Base-by-base conservation (phyloP, 2,113 vertebrate genomes). In the Pao palembangensis region DNA sequence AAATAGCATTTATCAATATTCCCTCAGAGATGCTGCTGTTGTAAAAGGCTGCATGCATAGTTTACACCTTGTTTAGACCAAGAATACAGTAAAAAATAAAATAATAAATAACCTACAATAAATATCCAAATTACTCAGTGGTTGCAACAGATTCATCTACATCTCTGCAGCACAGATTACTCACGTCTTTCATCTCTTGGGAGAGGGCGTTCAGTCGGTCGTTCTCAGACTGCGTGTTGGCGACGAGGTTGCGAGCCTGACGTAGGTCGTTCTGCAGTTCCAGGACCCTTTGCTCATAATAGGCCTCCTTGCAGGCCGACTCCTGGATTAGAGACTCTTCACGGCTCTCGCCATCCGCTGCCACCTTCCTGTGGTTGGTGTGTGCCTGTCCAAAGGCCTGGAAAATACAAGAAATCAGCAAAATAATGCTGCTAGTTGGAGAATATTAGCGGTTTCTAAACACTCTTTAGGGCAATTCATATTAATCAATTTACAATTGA, bases 321-420 rank as follows among this genome's bases (percentile, higher is more conserved):
- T 99, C 97, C 88, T 95, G 93, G 83, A 99, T 96, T 42, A 99
- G 92, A 55, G 94, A 95, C 85, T 99, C 97, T 70, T 99, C 97
- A 10, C 97, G 93, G 83, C 94, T 98, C 87, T 99, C 96, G 8
- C 97, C 97, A 8, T 97, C 96, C 2, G 95, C 97, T 0, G 96
- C 96, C 70, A 98, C 97, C 81, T 98, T 98, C 87, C 93, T 96
- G 82, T 99, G 96, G 89, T 98, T 98, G 41, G 92, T 96, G 84
- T 98, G 92, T 6, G 94, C 97, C 81, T 99, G 97, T 72, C 97
- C 97, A 73, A 98, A 99, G 15, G 97, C 97, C 97, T 99, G 66
- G 54, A 69, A 44, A 80, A 1, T 16, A 48, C 11, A 63, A 7
- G 5, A 10, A 55, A 57, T 17, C 51, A 51, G 13, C 19, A 66